Base-by-base conservation (phyloP, 2,113 vertebrate species). In the Lamprologus tigripictilis region DNA sequence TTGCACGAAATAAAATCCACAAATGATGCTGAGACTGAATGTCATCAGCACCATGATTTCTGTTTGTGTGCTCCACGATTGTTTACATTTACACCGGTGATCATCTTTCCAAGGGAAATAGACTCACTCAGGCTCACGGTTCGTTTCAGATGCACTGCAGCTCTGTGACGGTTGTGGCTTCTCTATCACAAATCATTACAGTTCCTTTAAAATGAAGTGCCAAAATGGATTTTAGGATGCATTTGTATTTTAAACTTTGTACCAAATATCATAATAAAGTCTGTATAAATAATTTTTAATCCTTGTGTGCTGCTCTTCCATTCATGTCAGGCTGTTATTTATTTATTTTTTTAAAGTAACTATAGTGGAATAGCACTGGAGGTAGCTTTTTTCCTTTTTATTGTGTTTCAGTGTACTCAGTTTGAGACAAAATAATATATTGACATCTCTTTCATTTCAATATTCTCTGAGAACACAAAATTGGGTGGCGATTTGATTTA, bases 251-350 rank as follows among this genome's bases (percentile, higher is more conserved):
- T 82, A 54, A 16, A 61, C 14, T 66, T 66, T 47, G 7, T 82
- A 73, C 21, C 40, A 45, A 49, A 33, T 54, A 66, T 84, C 80
- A 21, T 87, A 92, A 89, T 94, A 94, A 94, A 92, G 9, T 90
- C 68, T 10, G 83, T 73, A 14, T 88, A 73, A 80, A 85, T 84
- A 5, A 80, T 85, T 82, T 71, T 14, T 14, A 82, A 57, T 35
- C 23, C 3, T 71, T 17, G 12, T 73, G 35, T 78, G 16, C 13
- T 8, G 5, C 80, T 58, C 28, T 82, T 73, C 26, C 23, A 51
- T 79, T 73, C 40, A 45, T 45, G 8, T 10, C 11, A 8, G 19
- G 35, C 35, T 68, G 7, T 37, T 7, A 3, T n/a, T n/a, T n/a
- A n/a, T 66, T 33, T 21, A 11, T 51, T 3, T 10, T 7, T 19